Evolutionary conservation across 2,888 invertebrate species (phyloP).

Genomic region (Seira ritae): DNA sequence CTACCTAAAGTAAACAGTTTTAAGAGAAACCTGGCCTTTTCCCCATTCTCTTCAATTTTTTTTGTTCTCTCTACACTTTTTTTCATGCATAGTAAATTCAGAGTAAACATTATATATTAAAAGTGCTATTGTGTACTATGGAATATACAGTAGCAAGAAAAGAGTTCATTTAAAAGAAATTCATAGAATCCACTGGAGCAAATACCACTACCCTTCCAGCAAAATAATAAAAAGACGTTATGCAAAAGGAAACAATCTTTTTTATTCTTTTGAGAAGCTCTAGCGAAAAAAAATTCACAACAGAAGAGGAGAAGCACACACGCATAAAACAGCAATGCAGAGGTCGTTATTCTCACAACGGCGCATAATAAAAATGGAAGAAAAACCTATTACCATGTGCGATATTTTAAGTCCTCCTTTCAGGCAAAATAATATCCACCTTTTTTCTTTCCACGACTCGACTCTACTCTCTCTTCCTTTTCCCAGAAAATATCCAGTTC

Average conservation of each 20-base stretch:
- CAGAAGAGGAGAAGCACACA: not conserved
- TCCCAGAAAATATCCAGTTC: no score
- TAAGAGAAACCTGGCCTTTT: not conserved
- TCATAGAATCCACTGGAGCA: not conserved
- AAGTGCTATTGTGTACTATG: not conserved
- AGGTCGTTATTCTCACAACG: slow-evolving; percentile 32
- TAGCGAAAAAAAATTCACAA: not conserved
- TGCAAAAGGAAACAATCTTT: no score
- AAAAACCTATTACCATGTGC: slow-evolving; percentile 38
- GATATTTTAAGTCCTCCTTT: slow-evolving; percentile 41
- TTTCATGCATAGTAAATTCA: slow-evolving; percentile 36
- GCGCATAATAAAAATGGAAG: slow-evolving; percentile 35
- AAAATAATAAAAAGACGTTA: no score
- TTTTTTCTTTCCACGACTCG: slow-evolving; percentile 12
- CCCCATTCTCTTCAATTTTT: slow-evolving; percentile 10
- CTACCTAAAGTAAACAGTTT: no score
- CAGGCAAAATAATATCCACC: slow-evolving; percentile 21
- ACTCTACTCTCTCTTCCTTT: not conserved
- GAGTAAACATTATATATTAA: slow-evolving; percentile 15
- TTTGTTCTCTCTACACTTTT: not conserved
- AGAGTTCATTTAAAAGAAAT: not conserved
- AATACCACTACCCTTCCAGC: no score
- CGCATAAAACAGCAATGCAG: slow-evolving; percentile 26
- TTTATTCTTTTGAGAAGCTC: not conserved
- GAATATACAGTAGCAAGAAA: no score